Conservation (phyloP, 2,888 invertebrate genomes). For the Synanthedon tipuliformis region DNA sequence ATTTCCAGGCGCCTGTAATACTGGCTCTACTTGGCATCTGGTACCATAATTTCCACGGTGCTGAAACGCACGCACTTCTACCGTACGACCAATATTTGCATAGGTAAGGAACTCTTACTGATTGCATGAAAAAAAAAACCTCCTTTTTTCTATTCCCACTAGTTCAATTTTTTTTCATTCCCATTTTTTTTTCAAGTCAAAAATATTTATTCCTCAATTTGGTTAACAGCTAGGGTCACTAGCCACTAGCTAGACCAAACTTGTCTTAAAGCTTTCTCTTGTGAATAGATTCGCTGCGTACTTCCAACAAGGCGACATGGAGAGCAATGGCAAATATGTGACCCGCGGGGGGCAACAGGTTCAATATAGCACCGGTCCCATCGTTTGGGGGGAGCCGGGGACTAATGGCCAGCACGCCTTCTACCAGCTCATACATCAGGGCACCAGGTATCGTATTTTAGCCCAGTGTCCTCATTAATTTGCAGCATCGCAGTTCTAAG, state of each 20-base stretch:
- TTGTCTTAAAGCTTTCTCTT: neutral
- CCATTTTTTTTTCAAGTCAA: too few species aligned
- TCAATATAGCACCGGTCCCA: constrained; percentile 78
- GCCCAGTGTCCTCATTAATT: too few species aligned
- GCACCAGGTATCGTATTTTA: constrained; percentile 41
- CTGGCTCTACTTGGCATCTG: constrained; percentile 92
- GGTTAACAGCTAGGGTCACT: too few species aligned
- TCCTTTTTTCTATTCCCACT: too few species aligned
- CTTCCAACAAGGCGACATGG: constrained; percentile 99
- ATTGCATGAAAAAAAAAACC: too few species aligned
- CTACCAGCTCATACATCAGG: constrained; percentile 99
- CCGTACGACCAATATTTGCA: constrained; percentile 99
- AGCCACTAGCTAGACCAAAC: too few species aligned
- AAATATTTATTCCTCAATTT: too few species aligned
- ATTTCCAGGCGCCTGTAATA: constrained; percentile 86
- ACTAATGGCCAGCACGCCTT: constrained; percentile 99
- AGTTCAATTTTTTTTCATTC: too few species aligned
- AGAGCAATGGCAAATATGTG: constrained; percentile 97
- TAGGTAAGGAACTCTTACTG: constrained; percentile 50
- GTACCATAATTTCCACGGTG: constrained; percentile 95
- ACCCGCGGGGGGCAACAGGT: constrained; percentile 75
- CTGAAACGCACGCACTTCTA: constrained; percentile 94
- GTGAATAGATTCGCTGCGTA: constrained; percentile 89
- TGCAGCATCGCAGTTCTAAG: too few species aligned
- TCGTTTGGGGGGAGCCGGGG: constrained; percentile 98